Evolutionary conservation across 2,113 vertebrate genomes (phyloP), one percentile per base, ranked within the genome.

Genomic region (Channa argus): DNA sequence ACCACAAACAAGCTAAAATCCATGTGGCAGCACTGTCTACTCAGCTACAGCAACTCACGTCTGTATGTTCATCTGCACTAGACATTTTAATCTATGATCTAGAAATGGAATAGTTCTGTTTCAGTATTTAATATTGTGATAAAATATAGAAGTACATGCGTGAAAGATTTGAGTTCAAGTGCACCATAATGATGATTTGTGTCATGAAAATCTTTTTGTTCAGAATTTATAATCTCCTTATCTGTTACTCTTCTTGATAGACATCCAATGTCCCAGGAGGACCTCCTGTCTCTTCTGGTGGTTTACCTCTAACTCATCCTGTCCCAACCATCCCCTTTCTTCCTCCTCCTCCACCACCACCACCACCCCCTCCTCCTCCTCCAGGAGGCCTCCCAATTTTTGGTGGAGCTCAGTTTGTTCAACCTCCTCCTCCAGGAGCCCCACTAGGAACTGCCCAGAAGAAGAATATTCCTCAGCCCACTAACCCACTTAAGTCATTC

Each of bases 401-500:
- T 0, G 95, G 95, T 4, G 39, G 38, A 39, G 39, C 15, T 60
- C 79, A 81, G 2, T 51, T 83, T 0, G 94, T 93, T 1, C 96
- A 76, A 41, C 79, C 95, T 0, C 96, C 95, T 0, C 95, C 96
- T 0, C 96, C 95, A 1, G 97, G 96, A 43, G 94, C 94, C 55
- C 95, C 96, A 0, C 11, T 95, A 37, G 94, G 92, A 33, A 71
- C 79, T 1, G 50, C 86, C 3, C 96, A 94, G 82, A 97, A 93
- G 94, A 99, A 97, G 82, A 98, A 95, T 73, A 96, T 97, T 81
- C 98, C 98, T 24, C 96, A 95, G 77, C 97, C 97, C 0, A 90
- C 94, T 0, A 97, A 98, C 0, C 95, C 97, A 5, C 95, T 99
- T 71, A 99, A 99, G 85, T 98, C 97, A 33, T 99, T 98, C 93